Base-by-base conservation (phyloP, 2,888 invertebrate species). In the Torymus texanus region DNA sequence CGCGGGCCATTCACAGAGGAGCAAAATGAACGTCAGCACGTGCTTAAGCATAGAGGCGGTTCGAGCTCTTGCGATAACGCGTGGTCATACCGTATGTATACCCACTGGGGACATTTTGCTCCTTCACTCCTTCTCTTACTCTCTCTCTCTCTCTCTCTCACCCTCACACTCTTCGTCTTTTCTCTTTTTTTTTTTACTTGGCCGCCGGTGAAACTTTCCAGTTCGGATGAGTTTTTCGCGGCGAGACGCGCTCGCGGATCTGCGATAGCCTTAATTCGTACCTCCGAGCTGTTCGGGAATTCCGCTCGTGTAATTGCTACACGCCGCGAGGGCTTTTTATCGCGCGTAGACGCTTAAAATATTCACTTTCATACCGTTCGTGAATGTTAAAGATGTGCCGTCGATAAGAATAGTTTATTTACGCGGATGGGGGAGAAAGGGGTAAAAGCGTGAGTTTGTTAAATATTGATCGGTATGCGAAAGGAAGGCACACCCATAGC, bases 161-260 rank as follows among this genome's bases (percentile, higher is more conserved):
- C 53, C n/a, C 2, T 16, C 14, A 66, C 41, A 41, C 68, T 67
- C 59, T 66, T 11, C 61, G 56, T 16, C 41, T 21, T 21, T 12
- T 58, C 18, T 53, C 61, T 79, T 14, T 55, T 61, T 65, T 67
- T 21, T 55, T 65, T 68, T 66, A 53, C 73, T 76, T 65, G 13
- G 16, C 51, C 51, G 18, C 0, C 5, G 72, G n/a, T 62, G 78
- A 83, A 83, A 83, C 79, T 82, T 83, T 81, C 53, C 61, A 73
- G 61, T 79, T 72, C 41, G 82, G 72, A 77, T 77, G 82, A 81
- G 80, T 78, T 82, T 83, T 81, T 83, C 75, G 14, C 63, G 41
- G 8, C 41, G 41, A 41, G 41, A 41, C 41, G 10, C 76, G 74
- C 67, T 61, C 56, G 53, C 55, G 75, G 59, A 81, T 76, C 76